Evolutionary conservation across 1,140 invertebrate species (phyloP).

Genomic region (Andrena cerasifolii): DNA sequence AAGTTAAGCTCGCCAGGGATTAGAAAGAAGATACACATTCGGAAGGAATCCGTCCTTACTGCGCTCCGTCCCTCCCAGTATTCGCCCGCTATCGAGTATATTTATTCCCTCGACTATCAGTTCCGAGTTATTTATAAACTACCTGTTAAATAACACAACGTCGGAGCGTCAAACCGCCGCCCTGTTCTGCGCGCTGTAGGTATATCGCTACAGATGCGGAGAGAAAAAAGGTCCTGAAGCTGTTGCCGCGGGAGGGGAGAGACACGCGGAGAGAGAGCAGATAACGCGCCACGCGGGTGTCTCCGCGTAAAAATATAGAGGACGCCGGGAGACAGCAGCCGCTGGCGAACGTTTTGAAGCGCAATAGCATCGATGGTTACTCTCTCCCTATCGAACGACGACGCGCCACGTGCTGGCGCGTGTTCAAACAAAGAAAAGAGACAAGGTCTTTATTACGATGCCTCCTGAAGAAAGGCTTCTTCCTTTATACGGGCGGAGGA

Average conservation of each 20-base stretch:
- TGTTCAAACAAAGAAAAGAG: slow-evolving; percentile 67
- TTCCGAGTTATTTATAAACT: slow-evolving; percentile 46
- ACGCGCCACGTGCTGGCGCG: slow-evolving; percentile 65
- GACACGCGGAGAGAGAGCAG: background rate
- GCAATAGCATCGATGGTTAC: slow-evolving; percentile 50
- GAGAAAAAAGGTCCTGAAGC: background rate
- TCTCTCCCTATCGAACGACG: slow-evolving; percentile 47
- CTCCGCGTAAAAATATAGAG: background rate
- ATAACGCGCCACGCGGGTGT: background rate
- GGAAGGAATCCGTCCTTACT: background rate
- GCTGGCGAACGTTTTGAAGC: slow-evolving; percentile 42
- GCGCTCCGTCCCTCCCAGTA: background rate
- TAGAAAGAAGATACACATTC: slow-evolving; percentile 39
- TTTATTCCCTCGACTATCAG: slow-evolving; percentile 43
- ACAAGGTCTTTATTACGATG: slow-evolving; percentile 65
- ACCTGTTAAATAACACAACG: slow-evolving; percentile 34
- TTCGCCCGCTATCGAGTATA: slow-evolving; percentile 31
- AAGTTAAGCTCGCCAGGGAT: slow-evolving; percentile 3
- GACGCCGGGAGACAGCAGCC: background rate
- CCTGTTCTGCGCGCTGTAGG: background rate
- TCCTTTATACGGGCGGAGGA: slow-evolving; percentile 32
- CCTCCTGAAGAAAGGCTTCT: slow-evolving; percentile 48
- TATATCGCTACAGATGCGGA: background rate
- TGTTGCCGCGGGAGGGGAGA: no score
- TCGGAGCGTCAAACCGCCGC: background rate